Conservation (phyloP, 92 coral and sea anemone genomes). For the Metridium senile region DNA sequence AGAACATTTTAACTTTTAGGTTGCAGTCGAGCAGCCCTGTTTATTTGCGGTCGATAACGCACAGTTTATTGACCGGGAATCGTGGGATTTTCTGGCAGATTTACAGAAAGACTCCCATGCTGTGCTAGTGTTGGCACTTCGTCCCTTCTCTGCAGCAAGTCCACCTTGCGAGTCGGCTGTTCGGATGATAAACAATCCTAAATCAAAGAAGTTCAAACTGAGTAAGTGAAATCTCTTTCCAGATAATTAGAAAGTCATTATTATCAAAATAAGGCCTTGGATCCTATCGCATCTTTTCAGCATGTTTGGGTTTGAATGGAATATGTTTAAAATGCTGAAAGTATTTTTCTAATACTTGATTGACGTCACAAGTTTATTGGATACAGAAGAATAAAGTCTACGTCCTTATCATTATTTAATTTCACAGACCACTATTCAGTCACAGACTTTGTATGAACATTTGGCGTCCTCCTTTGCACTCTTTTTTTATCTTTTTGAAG, state of each 20-base stretch:
- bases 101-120: constrained; percentile 95
- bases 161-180: constrained; percentile 84
- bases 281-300: no score
- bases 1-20: constrained; percentile 50
- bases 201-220: constrained; percentile 67
- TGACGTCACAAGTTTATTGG: no score
- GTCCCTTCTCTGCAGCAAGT: constrained; percentile 91
- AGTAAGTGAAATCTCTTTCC: constrained; percentile 45
- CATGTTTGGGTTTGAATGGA: no score
- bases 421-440: no score
- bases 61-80: constrained; percentile 90
- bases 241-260: background rate
- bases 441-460: no score
- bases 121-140: constrained; percentile 77
- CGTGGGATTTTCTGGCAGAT: constrained; percentile 96
- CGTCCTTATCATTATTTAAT: no score
- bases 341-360: no score
- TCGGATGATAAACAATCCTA: constrained; percentile 59
- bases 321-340: no score
- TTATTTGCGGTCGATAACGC: constrained; percentile 92
- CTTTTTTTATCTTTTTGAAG: no score
- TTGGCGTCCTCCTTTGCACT: no score
- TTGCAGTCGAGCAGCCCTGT: constrained; percentile 90
- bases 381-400: no score
- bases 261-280: background rate